phyloP scores from a whole-genome alignment of 2,113 vertebrate species.

The Cyprinodon variegatus region DNA sequence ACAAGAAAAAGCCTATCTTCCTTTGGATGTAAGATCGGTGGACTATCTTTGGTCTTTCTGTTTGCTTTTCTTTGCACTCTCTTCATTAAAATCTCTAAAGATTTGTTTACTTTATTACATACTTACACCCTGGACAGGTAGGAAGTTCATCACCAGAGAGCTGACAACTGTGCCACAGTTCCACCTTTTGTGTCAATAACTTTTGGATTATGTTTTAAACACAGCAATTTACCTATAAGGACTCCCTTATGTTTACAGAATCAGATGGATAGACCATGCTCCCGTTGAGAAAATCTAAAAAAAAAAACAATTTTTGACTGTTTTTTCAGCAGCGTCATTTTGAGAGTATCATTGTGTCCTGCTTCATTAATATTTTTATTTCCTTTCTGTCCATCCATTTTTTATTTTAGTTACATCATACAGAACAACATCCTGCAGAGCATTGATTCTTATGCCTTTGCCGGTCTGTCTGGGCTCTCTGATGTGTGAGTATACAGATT shows the following conservation, averaged over 20 bases:
- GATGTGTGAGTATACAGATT: conserved; percentile 51
- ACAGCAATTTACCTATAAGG: background rate
- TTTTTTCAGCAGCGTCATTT: background rate
- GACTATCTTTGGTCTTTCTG: too few relatives aligned
- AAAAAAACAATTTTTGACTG: background rate
- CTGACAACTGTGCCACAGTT: too few relatives aligned
- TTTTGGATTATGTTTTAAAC: background rate
- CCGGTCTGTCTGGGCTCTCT: conserved; percentile 38
- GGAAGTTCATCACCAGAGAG: too few relatives aligned
- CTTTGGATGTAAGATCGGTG: too few relatives aligned
- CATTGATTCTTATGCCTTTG: conserved; percentile 47
- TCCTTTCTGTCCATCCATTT: background rate
- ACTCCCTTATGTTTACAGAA: background rate
- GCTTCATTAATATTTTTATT: background rate
- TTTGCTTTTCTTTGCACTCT: too few relatives aligned
- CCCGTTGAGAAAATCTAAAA: background rate
- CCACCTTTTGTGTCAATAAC: background rate
- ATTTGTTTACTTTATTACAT: too few relatives aligned
- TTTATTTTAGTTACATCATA: conserved; percentile 21
- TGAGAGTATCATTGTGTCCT: background rate
- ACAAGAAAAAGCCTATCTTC: too few relatives aligned
- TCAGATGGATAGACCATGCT: background rate
- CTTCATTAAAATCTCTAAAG: too few relatives aligned
- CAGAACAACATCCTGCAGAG: conserved; percentile 52
- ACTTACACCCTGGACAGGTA: too few relatives aligned